Base-by-base conservation (phyloP, 2,113 vertebrate species). In the Cichladusa arquata region DNA sequence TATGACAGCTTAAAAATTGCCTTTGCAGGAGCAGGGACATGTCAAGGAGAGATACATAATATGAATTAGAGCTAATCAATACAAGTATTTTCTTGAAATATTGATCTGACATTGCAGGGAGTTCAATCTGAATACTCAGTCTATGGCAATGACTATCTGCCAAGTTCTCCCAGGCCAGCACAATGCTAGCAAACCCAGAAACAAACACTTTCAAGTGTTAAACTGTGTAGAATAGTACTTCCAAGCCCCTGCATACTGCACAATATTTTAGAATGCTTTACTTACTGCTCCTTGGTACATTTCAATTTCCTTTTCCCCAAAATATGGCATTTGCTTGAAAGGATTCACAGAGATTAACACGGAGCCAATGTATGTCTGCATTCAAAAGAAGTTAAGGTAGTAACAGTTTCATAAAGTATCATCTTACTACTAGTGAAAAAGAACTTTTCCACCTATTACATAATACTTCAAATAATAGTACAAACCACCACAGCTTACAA, bases 251-350 rank as follows among this genome's bases (percentile, higher is more conserved):
- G 42, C 94, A 91, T 25, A 82, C 12, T 19, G 25, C 25, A 48
- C n/a, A n/a, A 24, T 44, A 53, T 71, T 73, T 83, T 11, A 57
- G 23, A 62, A 33, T 17, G 11, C 11, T 60, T 69, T 92, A 99
- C 99, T 99, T 98, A 99, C 99, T 58, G 99, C 98, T 90, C 99
- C 99, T 97, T 99, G 99, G 97, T 99, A 99, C 98, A 99, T 98
- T 96, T 99, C 99, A 58, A 99, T 98, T 97, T 99, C 99, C 91
- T 99, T 99, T 44, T 99, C 99, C 26, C 99, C 99, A 96, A 99
- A 99, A 96, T 99, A 99, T 0, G 99, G 99, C 99, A 99, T 99
- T 98, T 99, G 99, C 96, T 99, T 99, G 97, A 99, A 99, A 65
- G 99, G 99, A 96, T 99, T 99, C 96, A 99, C 95, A 6, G 99